phyloP scores from a whole-genome alignment of 2,888 invertebrate species.

The Andrena bucephala region DNA sequence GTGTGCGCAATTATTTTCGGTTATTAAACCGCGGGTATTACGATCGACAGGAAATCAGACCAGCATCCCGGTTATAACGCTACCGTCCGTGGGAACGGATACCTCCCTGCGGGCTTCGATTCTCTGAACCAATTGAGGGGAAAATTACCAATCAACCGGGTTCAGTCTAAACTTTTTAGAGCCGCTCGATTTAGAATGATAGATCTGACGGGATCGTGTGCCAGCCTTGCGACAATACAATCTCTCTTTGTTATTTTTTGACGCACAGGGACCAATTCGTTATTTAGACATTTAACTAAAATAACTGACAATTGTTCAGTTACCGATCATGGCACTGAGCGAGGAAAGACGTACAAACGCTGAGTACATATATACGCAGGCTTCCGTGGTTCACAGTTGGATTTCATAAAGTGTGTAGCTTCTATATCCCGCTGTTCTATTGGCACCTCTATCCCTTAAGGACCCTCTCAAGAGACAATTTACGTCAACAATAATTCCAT shows the following conservation, averaged over 20 bases:
- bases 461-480: slow-evolving; percentile 5
- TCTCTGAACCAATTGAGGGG: slow-evolving; percentile 75
- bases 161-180: slow-evolving; percentile 70
- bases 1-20: slow-evolving; percentile 69
- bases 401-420: slow-evolving; percentile 2
- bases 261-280: background rate
- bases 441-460: background rate
- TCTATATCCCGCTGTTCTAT: background rate
- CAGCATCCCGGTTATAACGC: slow-evolving; percentile 51
- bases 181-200: slow-evolving; percentile 59
- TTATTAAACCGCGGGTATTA: slow-evolving; percentile 70
- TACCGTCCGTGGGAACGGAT: slow-evolving; percentile 58
- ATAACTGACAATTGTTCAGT: slow-evolving; percentile 3
- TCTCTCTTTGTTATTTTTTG: background rate
- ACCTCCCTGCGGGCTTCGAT: slow-evolving; percentile 72
- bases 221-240: slow-evolving; percentile 2
- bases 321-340: background rate
- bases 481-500: slow-evolving; percentile 13
- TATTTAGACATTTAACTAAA: background rate
- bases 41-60: slow-evolving; percentile 66
- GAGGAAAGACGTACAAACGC: background rate
- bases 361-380: background rate
- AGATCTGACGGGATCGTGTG: slow-evolving; percentile 40
- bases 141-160: slow-evolving; percentile 73
- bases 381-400: background rate